Conservation (phyloP, 2,797 vertebrate species). For the Prunella strophiata region DNA sequence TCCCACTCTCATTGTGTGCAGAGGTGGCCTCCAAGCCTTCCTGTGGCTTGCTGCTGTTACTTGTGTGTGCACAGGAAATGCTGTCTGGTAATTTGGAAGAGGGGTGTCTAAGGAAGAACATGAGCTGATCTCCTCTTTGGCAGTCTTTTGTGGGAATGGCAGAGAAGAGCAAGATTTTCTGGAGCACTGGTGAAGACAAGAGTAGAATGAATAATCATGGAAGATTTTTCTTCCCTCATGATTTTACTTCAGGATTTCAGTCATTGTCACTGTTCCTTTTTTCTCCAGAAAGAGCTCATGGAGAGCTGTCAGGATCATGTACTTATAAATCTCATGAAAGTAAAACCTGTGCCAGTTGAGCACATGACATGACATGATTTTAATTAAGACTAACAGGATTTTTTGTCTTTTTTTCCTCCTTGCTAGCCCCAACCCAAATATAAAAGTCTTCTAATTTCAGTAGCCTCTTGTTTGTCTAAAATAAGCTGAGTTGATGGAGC, state of each 20-base stretch:
- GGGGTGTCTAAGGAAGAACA: background rate
- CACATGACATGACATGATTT: background rate
- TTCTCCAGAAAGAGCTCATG: slow-evolving; percentile 9
- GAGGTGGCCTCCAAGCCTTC: background rate
- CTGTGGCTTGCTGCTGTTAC: background rate
- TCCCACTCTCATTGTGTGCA: background rate
- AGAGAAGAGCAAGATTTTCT: background rate
- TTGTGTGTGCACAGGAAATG: background rate
- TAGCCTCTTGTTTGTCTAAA: background rate
- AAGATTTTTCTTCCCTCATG: background rate
- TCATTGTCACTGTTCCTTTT: background rate
- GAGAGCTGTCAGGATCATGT: slow-evolving; percentile 39
- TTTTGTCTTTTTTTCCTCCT: background rate
- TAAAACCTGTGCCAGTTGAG: background rate
- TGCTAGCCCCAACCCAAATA: background rate
- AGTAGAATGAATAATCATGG: background rate
- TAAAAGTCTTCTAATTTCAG: background rate
- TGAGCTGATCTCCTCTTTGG: background rate
- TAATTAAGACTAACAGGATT: slow-evolving; percentile 24
- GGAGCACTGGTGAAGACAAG: background rate
- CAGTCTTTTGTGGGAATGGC: background rate
- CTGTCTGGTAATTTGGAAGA: background rate
- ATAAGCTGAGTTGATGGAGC: background rate
- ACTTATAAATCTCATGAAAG: slow-evolving; percentile 13
- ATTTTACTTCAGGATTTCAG: background rate